Evolutionary conservation across 2,113 vertebrate genomes (phyloP), one percentile per base, ranked within the genome.

Genomic region (Casuarius casuarius): DNA sequence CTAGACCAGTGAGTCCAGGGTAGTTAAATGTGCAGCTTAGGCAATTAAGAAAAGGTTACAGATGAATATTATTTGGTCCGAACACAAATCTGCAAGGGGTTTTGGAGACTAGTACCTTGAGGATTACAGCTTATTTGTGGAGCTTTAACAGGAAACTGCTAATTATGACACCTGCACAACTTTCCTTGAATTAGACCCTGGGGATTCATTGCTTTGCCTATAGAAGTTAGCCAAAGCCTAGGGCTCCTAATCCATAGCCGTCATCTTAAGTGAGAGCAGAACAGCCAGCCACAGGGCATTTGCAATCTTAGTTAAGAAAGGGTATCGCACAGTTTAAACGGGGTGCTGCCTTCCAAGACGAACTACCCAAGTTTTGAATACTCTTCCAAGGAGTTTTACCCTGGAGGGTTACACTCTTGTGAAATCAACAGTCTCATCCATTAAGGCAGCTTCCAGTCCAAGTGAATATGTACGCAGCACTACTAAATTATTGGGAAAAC

Each of bases 131-230:
- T 97, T 97, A 95, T 97, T 97, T 97, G 94, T 91, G 94, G 96
- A 92, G 67, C 52, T 97, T 92, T 89, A 76, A 87, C 97, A 97
- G 97, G 97, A 98, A 98, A 95, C 96, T 95, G 96, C 96, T 98
- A 98, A 98, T 98, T 98, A 98, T 97, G 86, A 97, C 97, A 98
- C 97, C 96, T 97, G 96, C 92, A 82, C 62, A 96, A 88, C 35
- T 93, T 97, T 51, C 94, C 83, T 63, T 82, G 77, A 93, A 97
- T 94, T 94, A 88, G 97, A 21, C 97, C 96, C 87, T 70, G 10
- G 97, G 95, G 98, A 97, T 85, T 78, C 56, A 29, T 59, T 89
- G 94, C 90, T 66, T 94, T 72, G 84, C 87, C 66, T 75, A 71
- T 23, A 95, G 74, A 96, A 89, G 92, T 92, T 95, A 76, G 84